Conservation (phyloP, 2,888 invertebrate species). For the Hirudinaria manillensis region DNA sequence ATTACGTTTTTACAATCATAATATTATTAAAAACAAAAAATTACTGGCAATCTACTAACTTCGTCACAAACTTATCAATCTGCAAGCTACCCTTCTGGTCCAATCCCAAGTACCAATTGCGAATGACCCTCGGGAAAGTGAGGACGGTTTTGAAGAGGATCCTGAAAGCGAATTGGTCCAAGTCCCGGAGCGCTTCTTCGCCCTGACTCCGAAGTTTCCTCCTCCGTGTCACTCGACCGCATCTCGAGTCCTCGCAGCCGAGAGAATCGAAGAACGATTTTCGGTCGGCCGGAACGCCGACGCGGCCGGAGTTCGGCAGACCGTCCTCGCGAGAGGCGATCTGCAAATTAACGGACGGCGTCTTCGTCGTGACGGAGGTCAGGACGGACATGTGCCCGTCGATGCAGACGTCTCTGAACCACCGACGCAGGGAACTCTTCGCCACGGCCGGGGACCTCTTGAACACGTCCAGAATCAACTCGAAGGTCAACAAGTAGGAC, state of each 20-base stretch:
- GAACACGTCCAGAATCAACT: neutral
- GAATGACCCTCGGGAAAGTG: constrained; percentile 67
- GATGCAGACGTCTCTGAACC: neutral
- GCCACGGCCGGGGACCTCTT: neutral
- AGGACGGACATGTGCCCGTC: neutral
- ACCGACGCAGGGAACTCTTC: neutral
- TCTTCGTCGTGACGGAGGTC: neutral
- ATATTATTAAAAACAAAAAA: neutral
- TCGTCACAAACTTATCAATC: constrained; percentile 61
- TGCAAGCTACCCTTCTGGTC: constrained; percentile 64
- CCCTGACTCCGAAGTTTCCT: neutral
- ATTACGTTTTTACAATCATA: constrained; percentile 66
- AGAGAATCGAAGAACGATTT: neutral
- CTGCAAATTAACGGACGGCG: neutral
- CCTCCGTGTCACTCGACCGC: neutral
- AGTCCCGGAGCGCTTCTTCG: neutral
- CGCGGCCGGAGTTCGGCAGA: neutral
- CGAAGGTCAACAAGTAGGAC: constrained; percentile 16
- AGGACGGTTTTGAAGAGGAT: constrained; percentile 64
- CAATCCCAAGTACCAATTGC: constrained; percentile 70
- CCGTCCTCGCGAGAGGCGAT: neutral
- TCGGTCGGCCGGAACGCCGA: neutral
- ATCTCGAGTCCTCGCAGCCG: neutral
- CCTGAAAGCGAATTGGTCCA: constrained; percentile 61
- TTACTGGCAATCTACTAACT: constrained; percentile 61